phyloP scores from a whole-genome alignment of 1,140 invertebrate genomes.

The Bombus waltoni region DNA sequence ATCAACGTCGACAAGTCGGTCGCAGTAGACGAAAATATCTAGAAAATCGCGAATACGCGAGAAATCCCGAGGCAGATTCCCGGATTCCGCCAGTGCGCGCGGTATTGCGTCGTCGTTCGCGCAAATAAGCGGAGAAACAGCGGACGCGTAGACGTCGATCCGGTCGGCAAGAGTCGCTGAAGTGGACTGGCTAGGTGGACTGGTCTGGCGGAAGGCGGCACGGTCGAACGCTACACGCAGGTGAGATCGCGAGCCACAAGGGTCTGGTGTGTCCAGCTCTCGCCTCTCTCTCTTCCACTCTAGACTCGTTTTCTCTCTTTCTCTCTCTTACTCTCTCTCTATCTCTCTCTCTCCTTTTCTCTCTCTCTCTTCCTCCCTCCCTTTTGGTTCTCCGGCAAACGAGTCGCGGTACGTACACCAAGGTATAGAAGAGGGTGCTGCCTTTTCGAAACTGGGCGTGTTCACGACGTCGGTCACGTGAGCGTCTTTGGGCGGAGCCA shows the following conservation, averaged over 20 bases:
- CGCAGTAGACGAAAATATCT: neutral
- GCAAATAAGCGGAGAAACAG: constrained; percentile 17
- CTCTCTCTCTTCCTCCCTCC: constrained; percentile 15
- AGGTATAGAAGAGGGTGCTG: constrained; percentile 56
- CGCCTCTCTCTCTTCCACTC: neutral
- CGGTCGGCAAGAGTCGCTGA: constrained; percentile 67
- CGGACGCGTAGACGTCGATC: constrained; percentile 56
- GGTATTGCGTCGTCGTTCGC: constrained; percentile 22
- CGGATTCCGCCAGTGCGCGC: neutral
- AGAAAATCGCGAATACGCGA: neutral
- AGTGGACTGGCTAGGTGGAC: constrained; percentile 73
- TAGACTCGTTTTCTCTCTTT: neutral
- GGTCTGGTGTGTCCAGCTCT: constrained; percentile 65
- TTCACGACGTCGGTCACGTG: constrained; percentile 71
- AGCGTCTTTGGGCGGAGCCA: constrained; percentile 71
- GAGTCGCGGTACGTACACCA: constrained; percentile 33
- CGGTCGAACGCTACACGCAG: constrained; percentile 73
- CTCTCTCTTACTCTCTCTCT: neutral
- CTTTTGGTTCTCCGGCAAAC: constrained; percentile 15
- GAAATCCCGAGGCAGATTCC: constrained; percentile 43
- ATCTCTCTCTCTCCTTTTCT: neutral
- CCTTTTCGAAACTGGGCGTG: constrained; percentile 59
- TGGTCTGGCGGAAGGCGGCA: constrained; percentile 66
- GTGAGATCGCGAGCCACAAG: constrained; percentile 71
- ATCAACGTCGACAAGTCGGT: neutral